Evolutionary conservation across 2,888 invertebrate species (phyloP).

Genomic region (Caenorhabditis becei): DNA sequence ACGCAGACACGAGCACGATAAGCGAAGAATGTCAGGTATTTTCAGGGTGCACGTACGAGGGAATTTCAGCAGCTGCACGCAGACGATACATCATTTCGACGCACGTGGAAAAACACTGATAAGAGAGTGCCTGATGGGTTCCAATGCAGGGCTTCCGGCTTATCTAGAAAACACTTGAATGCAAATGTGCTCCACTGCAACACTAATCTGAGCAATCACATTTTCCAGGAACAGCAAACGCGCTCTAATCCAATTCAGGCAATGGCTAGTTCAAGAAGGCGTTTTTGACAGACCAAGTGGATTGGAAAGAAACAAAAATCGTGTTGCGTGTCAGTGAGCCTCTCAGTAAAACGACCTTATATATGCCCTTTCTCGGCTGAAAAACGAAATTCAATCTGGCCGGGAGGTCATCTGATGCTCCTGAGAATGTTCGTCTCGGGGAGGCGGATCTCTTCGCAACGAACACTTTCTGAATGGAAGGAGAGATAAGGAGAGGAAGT

Average conservation of each 20-base stretch:
- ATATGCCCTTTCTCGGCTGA: conserved; percentile 19
- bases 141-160: too few species aligned
- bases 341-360: conserved; percentile 20
- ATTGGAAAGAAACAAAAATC: not conserved
- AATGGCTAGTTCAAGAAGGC: too few species aligned
- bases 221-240: too few species aligned
- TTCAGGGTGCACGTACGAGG: conserved; percentile 27
- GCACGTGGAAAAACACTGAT: conserved; percentile 8
- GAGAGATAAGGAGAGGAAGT: conserved; percentile 9
- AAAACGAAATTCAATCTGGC: conserved; percentile 41
- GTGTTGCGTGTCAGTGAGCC: conserved; percentile 38
- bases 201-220: too few species aligned
- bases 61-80: conserved; percentile 8
- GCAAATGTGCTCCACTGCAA: too few species aligned
- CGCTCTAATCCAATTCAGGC: too few species aligned
- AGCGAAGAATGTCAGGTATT: conserved; percentile 46
- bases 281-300: not conserved
- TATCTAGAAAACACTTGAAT: too few species aligned
- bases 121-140: not conserved
- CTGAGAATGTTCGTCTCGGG: conserved; percentile 24
- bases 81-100: not conserved
- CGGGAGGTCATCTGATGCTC: conserved; percentile 40
- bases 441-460: not conserved
- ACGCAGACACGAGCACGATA: conserved; percentile 32
- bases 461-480: conserved; percentile 18